Base-by-base conservation (phyloP, 2,797 vertebrate species). In the Molossus alvarezi region DNA sequence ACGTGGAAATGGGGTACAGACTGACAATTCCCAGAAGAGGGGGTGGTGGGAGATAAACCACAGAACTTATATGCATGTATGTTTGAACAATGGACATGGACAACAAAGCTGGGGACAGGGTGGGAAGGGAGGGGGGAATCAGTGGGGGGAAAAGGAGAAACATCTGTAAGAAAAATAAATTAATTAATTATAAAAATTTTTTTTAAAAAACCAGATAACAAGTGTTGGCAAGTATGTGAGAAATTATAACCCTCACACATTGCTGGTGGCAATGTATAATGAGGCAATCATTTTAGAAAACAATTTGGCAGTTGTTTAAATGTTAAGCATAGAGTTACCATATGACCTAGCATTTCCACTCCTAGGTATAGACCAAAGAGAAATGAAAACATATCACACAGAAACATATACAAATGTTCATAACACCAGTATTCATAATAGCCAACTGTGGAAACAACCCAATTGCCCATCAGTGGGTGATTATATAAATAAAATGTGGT, bases 361-460 rank as follows among this genome's bases (percentile, higher is more conserved):
- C 13, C 12, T 15, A 55, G 5, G n/a, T 77, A 67, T 15, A 62
- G 1, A 20, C 17, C 13, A 8, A 92, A 80, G 53, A 85, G 18
- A 89, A 85, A 62, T 75, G 9, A 94, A 96, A 69, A 72, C n/a
- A 79, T 5, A 0, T 73, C 53, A 73, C 41, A 72, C 48, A 41
- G 72, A 83, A 60, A 8, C 29, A 45, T 33, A 88, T 37, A n/a
- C 14, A 67, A 80, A 73, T 53, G 25, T 73, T 88, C 51, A n/a
- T 23, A 58, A 33, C 48, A 92, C 13, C 37, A 73, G 17, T 20
- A 94, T 51, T 94, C 48, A 79, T 80, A 88, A 65, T 41, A 90
- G 23, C 55, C 20, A 94, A 90, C 90, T 55, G 18, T 62, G 27
- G 33, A 94, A 94, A 89, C 21, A 64, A 75, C 1, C 27, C 37